phyloP scores from a whole-genome alignment of 2,888 invertebrate species.

The Ferdinandea cuprea region DNA sequence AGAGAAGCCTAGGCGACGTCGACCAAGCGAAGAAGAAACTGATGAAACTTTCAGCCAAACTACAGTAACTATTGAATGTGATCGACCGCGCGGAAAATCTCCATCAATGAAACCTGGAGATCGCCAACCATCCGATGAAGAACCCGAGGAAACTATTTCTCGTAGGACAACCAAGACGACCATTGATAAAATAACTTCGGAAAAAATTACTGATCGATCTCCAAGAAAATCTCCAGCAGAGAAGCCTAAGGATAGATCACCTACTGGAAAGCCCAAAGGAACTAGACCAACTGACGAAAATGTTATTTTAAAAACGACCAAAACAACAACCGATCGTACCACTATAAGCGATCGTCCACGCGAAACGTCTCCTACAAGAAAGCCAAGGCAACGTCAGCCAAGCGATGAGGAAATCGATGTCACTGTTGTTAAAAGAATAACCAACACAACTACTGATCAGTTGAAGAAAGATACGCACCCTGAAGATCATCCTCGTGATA shows the following conservation, averaged over 20 bases:
- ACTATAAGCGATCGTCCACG: constrained; percentile 26
- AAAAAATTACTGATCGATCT: constrained; percentile 1
- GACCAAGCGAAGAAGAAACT: constrained; percentile 17
- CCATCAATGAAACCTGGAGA: neutral
- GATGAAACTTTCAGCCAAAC: too few species aligned
- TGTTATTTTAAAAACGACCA: constrained; percentile 10
- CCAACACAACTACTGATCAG: neutral
- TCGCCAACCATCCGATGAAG: neutral
- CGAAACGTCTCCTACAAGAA: constrained; percentile 48
- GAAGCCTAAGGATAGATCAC: constrained; percentile 15
- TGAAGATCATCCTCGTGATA: constrained; percentile 18
- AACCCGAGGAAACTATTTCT: constrained; percentile 6
- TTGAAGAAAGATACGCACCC: neutral
- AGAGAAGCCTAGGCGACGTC: constrained; percentile 13
- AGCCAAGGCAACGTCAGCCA: constrained; percentile 15
- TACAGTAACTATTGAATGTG: neutral
- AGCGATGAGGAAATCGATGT: constrained; percentile 20
- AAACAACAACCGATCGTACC: constrained; percentile 16
- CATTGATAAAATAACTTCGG: neutral
- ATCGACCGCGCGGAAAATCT: neutral
- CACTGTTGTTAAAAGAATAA: constrained; percentile 2
- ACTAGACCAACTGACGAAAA: constrained; percentile 26
- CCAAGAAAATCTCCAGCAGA: constrained; percentile 24
- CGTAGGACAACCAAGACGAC: neutral
- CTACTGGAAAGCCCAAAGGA: constrained; percentile 36